Evolutionary conservation across 2,113 vertebrate genomes (phyloP).

Genomic region (Saguinus imperator): DNA sequence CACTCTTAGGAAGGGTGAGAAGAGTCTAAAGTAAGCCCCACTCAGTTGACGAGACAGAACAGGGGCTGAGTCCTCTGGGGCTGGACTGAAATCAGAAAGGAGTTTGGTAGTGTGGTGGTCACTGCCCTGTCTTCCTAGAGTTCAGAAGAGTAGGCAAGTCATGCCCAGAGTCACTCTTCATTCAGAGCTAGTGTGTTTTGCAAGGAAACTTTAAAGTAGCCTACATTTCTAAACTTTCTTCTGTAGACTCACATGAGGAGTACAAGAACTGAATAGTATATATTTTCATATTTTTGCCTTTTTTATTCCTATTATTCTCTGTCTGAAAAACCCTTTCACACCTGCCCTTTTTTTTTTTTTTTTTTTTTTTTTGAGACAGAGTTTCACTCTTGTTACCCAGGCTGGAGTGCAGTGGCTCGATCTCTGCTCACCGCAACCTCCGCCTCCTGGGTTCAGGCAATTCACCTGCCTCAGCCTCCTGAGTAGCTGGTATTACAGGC

Average conservation of each 20-base stretch:
- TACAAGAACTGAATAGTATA: not conserved
- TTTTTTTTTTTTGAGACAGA: no score
- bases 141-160: not conserved
- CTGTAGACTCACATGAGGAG: not conserved
- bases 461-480: no score
- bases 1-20: not conserved
- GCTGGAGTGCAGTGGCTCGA: no score
- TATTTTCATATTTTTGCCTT: not conserved
- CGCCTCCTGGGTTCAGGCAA: no score
- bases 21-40: not conserved
- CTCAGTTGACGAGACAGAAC: not conserved
- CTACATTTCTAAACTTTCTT: not conserved
- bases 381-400: no score
- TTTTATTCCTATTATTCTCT: not conserved
- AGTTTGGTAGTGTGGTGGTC: no score
- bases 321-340: not conserved
- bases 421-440: no score
- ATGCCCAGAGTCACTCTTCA: not conserved
- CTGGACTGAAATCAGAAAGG: not conserved
- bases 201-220: not conserved
- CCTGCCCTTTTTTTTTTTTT: no score
- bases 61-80: not conserved
- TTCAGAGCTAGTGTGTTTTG: not conserved
- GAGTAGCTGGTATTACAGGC: no score
- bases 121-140: not conserved